Evolutionary conservation across 2,797 vertebrate genomes (phyloP).

Genomic region (Myotis findleyi): DNA sequence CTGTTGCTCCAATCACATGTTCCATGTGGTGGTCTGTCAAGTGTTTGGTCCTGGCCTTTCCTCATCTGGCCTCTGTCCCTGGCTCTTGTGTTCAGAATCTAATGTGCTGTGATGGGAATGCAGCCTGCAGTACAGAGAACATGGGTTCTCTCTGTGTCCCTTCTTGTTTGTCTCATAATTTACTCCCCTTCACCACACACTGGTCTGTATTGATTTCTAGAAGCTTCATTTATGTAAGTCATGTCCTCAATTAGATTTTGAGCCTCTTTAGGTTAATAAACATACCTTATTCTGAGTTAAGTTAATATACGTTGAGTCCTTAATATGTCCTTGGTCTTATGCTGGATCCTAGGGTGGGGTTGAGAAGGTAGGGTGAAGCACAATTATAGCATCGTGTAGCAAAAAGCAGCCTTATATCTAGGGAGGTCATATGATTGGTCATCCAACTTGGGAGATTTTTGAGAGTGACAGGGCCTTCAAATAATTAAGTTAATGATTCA

Average conservation of each 20-base stretch:
- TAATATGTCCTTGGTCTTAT: neutral
- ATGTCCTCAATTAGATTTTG: neutral
- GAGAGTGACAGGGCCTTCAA: neutral
- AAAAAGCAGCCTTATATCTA: neutral
- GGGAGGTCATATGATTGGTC: neutral
- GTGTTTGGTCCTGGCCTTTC: neutral
- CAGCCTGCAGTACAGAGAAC: neutral
- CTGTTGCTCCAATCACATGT: fast-evolving
- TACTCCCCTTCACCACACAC: neutral
- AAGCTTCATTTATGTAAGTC: slow-evolving; percentile 9
- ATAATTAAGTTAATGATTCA: neutral
- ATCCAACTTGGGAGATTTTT: neutral
- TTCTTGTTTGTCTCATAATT: neutral
- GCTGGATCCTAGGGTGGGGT: neutral
- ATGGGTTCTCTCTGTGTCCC: neutral
- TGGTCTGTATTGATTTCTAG: neutral
- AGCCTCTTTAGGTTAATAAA: neutral
- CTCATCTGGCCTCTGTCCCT: neutral
- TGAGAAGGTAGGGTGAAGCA: neutral
- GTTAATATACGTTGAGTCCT: neutral
- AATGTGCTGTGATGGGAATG: neutral
- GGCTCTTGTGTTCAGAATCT: neutral
- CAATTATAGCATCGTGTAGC: neutral
- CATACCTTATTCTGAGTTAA: slow-evolving; percentile 12
- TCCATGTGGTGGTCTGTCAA: neutral